A percentile compares a stretch with the other conserved stretches of the same genome.
phyloP scores from a whole-genome alignment of 2,113 vertebrate species.

The Aspidoscelis tigris region DNA sequence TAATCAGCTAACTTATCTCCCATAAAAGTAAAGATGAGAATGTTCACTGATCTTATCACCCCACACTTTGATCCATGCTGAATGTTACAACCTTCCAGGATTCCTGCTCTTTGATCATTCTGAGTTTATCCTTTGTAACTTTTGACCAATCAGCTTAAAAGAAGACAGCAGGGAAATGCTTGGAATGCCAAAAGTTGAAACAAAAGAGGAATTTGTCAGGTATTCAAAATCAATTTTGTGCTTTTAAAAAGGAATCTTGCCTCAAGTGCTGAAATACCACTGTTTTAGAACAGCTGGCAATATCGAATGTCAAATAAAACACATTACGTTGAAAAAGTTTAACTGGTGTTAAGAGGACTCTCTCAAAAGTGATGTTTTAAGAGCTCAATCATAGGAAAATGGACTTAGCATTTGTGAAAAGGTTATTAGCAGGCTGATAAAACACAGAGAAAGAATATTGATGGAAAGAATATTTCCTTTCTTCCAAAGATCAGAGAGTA shows the following conservation, averaged over 20 bases:
- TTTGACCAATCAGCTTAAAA: slow-evolving; percentile 21
- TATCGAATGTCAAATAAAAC: slow-evolving; percentile 8
- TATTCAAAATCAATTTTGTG: slow-evolving; percentile 27
- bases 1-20: slow-evolving; percentile 2
- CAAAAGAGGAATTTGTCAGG: slow-evolving; percentile 32
- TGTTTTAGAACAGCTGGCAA: slow-evolving; percentile 4
- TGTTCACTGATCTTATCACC: slow-evolving; percentile 22
- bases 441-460: neutral
- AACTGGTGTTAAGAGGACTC: neutral
- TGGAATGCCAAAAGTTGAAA: slow-evolving; percentile 35
- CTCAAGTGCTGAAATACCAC: slow-evolving; percentile 14
- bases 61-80: slow-evolving; percentile 11
- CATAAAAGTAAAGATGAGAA: slow-evolving; percentile 22
- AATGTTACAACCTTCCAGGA: slow-evolving; percentile 25
- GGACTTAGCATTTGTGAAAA: neutral
- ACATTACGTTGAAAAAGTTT: neutral
- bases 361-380: neutral
- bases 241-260: slow-evolving; percentile 32
- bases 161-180: slow-evolving; percentile 8
- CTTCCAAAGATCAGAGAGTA: neutral
- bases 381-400: neutral
- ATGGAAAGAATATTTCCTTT: neutral
- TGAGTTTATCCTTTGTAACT: slow-evolving; percentile 22
- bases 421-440: neutral
- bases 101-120: slow-evolving; percentile 25